phyloP scores from a whole-genome alignment of 2,113 vertebrate species.

The Hylia prasina region DNA sequence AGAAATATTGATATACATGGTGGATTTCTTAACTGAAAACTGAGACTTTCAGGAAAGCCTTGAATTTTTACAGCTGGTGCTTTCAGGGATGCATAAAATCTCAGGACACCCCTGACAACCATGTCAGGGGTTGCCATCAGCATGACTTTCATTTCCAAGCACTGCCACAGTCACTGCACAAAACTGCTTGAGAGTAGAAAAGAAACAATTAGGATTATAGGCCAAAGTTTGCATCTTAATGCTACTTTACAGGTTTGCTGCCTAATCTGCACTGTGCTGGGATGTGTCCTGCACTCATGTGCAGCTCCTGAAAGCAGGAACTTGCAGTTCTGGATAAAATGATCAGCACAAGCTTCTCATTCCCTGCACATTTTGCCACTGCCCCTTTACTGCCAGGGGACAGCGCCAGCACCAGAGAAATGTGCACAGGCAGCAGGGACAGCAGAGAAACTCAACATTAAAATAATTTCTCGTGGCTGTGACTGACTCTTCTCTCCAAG shows the following conservation, averaged over 20 bases:
- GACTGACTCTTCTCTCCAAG: not conserved
- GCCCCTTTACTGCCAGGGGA: rapidly evolving
- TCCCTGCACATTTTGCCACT: not conserved
- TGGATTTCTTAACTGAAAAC: not conserved
- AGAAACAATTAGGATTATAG: not conserved
- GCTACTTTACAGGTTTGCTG: not conserved
- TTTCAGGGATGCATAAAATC: not conserved
- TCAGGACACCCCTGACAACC: rapidly evolving
- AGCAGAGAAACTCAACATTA: not conserved
- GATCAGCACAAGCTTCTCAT: rapidly evolving
- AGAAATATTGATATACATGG: rapidly evolving
- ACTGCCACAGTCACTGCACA: not conserved
- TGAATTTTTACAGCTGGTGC: not conserved
- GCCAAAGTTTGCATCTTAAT: not conserved
- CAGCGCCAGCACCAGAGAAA: not conserved
- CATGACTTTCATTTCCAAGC: not conserved
- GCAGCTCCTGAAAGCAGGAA: not conserved
- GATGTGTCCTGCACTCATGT: not conserved
- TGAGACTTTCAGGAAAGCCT: not conserved
- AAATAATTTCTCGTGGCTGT: not conserved
- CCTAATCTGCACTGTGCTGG: not conserved
- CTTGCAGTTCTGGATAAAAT: rapidly evolving
- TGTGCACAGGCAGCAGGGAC: rapidly evolving
- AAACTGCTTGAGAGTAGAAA: not conserved
- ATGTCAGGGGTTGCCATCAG: not conserved